A percentile compares a stretch with the other conserved stretches of the same genome.
These are phyloP conservation scores for Notolepis coatsorum DNA, from an alignment of 2,797 vertebrate genomes.

Conservation along the genomic window DNA sequence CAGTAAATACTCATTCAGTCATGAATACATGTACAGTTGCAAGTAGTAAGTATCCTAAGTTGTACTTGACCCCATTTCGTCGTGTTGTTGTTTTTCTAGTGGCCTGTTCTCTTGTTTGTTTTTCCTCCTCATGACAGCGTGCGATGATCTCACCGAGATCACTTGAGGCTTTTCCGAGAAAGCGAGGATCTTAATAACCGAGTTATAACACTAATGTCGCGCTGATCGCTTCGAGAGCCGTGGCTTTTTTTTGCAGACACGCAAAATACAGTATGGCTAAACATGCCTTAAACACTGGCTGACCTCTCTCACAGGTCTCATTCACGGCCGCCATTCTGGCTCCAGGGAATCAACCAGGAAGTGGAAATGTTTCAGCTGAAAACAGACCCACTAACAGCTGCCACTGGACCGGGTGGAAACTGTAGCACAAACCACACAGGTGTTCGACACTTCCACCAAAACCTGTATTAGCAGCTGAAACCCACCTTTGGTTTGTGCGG, in stretches of 20 bases:
- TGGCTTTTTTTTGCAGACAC: no score
- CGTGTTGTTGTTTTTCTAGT: no score
- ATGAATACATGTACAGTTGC: no score
- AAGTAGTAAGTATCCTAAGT: no score
- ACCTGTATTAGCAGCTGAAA: neutral
- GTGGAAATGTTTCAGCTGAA: slow-evolving; percentile 35
- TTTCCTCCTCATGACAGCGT: no score
- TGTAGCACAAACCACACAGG: neutral
- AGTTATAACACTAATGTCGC: slow-evolving; percentile 5
- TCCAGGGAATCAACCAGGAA: slow-evolving; percentile 37
- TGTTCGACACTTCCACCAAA: neutral
- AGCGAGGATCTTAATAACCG: no score
- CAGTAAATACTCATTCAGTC: no score
- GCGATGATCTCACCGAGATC: no score
- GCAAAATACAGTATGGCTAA: no score
- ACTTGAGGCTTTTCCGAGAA: no score
- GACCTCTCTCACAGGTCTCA: slow-evolving; percentile 45
- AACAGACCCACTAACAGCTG: slow-evolving; percentile 17
- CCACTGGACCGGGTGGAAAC: slow-evolving; percentile 1
- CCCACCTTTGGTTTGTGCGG: neutral
- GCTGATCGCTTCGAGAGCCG: neutral
- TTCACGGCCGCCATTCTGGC: slow-evolving; percentile 38
- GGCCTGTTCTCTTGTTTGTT: no score
- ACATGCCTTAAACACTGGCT: slow-evolving; percentile 12
- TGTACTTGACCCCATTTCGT: no score